Conservation (phyloP, 2,888 invertebrate species). For the Adela reaumurella region DNA sequence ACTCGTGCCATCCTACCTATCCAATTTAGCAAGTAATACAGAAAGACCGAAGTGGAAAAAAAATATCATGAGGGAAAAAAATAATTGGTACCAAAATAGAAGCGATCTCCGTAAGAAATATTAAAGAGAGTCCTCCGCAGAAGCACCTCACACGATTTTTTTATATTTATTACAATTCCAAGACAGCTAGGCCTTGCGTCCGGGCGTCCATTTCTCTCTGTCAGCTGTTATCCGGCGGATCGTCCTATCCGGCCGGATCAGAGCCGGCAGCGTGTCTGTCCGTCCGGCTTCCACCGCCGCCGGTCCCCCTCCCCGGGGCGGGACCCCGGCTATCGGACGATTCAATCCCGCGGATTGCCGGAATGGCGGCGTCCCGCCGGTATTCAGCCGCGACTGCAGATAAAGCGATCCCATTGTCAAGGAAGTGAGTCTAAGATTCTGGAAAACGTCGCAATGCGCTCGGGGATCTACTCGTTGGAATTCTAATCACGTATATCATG, state of each 20-base stretch:
- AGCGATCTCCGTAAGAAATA: too few species aligned
- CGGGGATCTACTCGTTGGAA: too few species aligned
- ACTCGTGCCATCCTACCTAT: too few species aligned
- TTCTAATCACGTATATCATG: too few species aligned
- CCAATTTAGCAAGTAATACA: too few species aligned
- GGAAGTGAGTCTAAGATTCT: too few species aligned
- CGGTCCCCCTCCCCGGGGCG: neutral
- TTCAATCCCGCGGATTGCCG: conserved; percentile 1
- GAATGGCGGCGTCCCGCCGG: neutral
- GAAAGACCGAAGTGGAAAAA: too few species aligned
- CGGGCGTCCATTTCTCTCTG: conserved; percentile 46
- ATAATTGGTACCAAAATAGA: too few species aligned
- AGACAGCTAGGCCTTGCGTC: conserved; percentile 5
- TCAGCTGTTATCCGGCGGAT: conserved; percentile 41
- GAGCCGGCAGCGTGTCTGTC: neutral
- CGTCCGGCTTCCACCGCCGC: neutral
- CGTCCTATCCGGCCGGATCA: conserved; percentile 28
- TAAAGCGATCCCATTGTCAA: neutral
- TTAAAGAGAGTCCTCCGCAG: neutral
- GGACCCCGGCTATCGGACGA: neutral
- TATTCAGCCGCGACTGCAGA: neutral
- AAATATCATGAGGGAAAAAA: too few species aligned
- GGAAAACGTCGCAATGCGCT: too few species aligned
- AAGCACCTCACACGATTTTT: neutral
- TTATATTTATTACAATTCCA: neutral